A percentile compares a stretch with the other conserved stretches of the same genome.
Conservation (phyloP, 2,888 invertebrate genomes). For the Oligia fasciuncula region DNA sequence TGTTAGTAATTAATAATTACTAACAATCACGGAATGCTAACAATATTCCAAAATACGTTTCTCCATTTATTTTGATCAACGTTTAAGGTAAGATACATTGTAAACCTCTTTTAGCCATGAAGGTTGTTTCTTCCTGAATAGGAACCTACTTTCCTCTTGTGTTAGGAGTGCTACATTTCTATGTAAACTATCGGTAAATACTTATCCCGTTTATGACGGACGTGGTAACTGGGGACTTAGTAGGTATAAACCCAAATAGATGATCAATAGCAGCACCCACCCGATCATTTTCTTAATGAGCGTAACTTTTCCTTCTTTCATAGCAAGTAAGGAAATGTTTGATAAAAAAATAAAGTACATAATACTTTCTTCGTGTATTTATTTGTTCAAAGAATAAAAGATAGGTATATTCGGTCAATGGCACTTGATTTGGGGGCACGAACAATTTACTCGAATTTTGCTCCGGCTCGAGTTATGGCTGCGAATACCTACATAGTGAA, state of each 20-base stretch:
- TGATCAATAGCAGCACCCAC: neutral
- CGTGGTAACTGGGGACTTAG: neutral
- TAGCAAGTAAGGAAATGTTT: neutral
- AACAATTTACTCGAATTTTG: constrained; percentile 49
- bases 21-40: no score
- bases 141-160: neutral
- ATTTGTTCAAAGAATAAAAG: constrained; percentile 47
- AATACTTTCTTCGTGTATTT: constrained; percentile 33
- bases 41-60: neutral
- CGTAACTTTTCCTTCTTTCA: neutral
- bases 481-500: constrained; percentile 63
- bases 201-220: neutral
- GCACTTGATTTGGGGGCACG: constrained; percentile 55
- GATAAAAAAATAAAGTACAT: neutral
- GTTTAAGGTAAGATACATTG: neutral
- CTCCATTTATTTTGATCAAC: neutral
- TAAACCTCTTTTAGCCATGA: neutral
- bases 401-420: constrained; percentile 52
- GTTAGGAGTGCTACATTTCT: neutral
- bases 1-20: neutral
- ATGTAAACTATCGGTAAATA: neutral
- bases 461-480: constrained; percentile 57
- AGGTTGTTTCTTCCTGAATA: neutral
- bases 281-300: constrained; percentile 22
- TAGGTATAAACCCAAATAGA: neutral